These are phyloP conservation scores for Macquaria australasica DNA, from an alignment of 2,113 vertebrate genomes.

Conservation along the genomic window DNA sequence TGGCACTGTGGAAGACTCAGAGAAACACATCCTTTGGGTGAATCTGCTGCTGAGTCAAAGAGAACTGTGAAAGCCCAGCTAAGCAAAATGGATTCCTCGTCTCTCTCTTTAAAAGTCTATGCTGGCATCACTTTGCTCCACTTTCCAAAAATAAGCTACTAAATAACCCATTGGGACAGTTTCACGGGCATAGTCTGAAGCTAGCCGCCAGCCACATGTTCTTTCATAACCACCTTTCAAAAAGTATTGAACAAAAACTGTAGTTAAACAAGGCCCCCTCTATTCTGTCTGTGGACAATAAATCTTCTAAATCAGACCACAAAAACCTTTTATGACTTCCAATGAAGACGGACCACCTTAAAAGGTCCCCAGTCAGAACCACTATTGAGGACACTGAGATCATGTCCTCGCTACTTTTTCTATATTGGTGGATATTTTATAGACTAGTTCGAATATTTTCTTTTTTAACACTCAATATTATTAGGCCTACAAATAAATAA, in stretches of 20 bases:
- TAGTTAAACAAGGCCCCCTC: neutral
- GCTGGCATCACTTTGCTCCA: slow-evolving; percentile 54
- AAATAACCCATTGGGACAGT: slow-evolving; percentile 68
- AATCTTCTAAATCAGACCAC: neutral
- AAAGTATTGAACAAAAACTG: slow-evolving; percentile 7
- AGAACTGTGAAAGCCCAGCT: slow-evolving; percentile 43
- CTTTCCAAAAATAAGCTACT: slow-evolving; percentile 71
- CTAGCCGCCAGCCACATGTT: slow-evolving; percentile 19
- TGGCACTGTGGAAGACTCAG: slow-evolving; percentile 3
- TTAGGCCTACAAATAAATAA: neutral
- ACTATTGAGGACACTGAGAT: neutral
- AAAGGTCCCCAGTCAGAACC: neutral
- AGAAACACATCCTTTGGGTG: slow-evolving; percentile 32
- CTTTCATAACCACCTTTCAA: slow-evolving; percentile 27
- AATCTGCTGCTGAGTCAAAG: slow-evolving; percentile 62
- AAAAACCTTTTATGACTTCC: neutral
- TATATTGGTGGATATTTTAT: neutral
- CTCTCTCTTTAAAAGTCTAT: slow-evolving; percentile 30
- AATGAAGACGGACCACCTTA: slow-evolving; percentile 4
- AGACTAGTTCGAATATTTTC: neutral
- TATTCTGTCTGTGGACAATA: neutral
- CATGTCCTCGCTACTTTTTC: neutral
- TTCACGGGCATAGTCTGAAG: slow-evolving; percentile 35
- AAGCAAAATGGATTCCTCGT: slow-evolving; percentile 58
- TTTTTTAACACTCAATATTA: neutral